Evolutionary conservation across 2,113 vertebrate genomes (phyloP).

Genomic region (Oreotragus oreotragus): DNA sequence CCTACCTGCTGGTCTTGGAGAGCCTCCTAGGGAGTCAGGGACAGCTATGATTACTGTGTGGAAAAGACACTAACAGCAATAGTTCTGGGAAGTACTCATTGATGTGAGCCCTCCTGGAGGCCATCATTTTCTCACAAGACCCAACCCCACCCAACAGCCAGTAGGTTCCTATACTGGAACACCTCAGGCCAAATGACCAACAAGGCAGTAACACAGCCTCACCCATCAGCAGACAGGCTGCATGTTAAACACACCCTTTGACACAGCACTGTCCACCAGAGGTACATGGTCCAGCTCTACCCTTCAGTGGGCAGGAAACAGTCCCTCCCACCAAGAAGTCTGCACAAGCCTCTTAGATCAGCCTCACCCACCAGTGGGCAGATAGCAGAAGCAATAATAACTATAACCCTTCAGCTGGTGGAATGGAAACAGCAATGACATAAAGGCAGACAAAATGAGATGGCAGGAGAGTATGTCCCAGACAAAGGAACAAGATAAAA

Average conservation of each 20-base stretch:
- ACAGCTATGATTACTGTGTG: neutral
- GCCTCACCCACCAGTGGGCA: neutral
- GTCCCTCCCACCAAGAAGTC: neutral
- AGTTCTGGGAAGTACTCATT: neutral
- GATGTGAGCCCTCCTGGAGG: neutral
- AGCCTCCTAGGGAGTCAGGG: neutral
- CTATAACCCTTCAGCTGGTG: neutral
- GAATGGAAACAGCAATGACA: neutral
- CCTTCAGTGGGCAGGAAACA: neutral
- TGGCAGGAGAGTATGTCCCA: neutral
- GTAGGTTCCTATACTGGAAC: neutral
- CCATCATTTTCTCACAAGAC: neutral
- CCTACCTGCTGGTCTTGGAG: neutral
- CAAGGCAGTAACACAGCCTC: neutral
- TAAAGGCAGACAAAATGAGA: neutral
- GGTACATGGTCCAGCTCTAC: neutral
- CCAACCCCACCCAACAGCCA: neutral
- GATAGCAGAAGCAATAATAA: neutral
- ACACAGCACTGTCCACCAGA: neutral
- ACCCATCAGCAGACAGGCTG: neutral
- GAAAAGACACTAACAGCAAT: neutral
- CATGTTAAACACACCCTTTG: neutral
- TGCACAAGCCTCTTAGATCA: neutral
- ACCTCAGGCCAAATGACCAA: neutral
- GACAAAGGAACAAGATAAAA: neutral